Base-by-base conservation (phyloP, 2,113 vertebrate genomes). In the Cygnus buccinator region DNA sequence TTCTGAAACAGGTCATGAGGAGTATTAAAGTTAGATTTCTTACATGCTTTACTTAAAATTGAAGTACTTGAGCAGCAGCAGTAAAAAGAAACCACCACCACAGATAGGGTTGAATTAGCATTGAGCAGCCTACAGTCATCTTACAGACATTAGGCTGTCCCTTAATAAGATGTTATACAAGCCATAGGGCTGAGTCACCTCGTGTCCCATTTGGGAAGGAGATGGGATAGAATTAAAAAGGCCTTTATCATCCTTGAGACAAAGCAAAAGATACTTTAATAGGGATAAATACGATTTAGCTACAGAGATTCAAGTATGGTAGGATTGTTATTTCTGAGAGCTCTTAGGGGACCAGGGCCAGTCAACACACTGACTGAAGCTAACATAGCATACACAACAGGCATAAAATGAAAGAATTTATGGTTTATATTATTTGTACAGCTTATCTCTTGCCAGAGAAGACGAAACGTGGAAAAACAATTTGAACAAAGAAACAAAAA, bases 251-350 rank as follows among this genome's bases (percentile, higher is more conserved):
- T 73, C 88, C 52, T 92, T 72, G 14, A 93, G 68, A 77, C 37
- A 71, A 76, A 95, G 71, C 37, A 95, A 81, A 81, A 83, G 37
- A 79, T 95, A 55, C 28, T 80, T 93, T 55, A 65, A 80, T 83
- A 70, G 87, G 67, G 65, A 73, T 83, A 93, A 93, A 86, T 54
- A 82, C 41, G 35, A 93, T 85, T 79, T 85, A 75, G 52, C 70
- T 87, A 81, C 33, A 68, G 76, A 66, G 50, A 88, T 90, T 85
- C 46, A 55, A 81, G 59, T 80, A 61, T 19, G 33, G 63, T 81
- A 89, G 43, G 43, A 61, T 11, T 72, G 20, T 9, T 65, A 57
- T 46, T 84, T 87, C 79, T 79, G 22, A 84, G 65, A 59, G 35
- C 10, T 97, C 71, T 91, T 50, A 73, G 62, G 58, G 59, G 62